Evolutionary conservation across 1,140 invertebrate genomes (phyloP).

Genomic region (Tetramorium parvispinum): DNA sequence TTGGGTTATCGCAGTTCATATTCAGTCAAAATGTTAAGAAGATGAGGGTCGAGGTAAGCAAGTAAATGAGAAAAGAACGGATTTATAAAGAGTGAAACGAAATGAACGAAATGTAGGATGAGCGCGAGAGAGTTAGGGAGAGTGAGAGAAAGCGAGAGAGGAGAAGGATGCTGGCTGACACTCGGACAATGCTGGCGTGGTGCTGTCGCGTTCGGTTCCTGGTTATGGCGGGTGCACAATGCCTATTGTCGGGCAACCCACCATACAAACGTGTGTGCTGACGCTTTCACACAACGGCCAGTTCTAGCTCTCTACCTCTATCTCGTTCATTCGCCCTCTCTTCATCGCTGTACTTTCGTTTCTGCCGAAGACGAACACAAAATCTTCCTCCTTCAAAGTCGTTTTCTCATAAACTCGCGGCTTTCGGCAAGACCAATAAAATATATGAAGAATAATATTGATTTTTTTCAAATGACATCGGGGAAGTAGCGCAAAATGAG

Average conservation of each 20-base stretch:
- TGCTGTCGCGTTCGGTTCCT: slow-evolving; percentile 84
- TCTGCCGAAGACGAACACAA: slow-evolving; percentile 39
- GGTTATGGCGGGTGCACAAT: slow-evolving; percentile 85
- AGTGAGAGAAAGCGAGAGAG: slow-evolving; percentile 48
- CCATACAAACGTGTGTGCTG: slow-evolving; percentile 81
- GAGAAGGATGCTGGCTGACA: slow-evolving; percentile 79
- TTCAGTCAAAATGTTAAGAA: slow-evolving; percentile 8
- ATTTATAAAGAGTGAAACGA: slow-evolving; percentile 47
- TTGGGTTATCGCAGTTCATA: neutral
- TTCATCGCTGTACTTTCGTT: slow-evolving; percentile 20
- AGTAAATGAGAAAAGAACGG: slow-evolving; percentile 44
- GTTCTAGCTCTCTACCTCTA: slow-evolving; percentile 30
- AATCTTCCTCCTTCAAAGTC: slow-evolving; percentile 24
- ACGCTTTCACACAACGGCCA: slow-evolving; percentile 79
- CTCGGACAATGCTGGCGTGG: slow-evolving; percentile 83
- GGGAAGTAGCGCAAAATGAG: slow-evolving; percentile 25
- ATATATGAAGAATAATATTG: slow-evolving; percentile 38
- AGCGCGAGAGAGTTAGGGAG: slow-evolving; percentile 6
- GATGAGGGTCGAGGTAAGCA: neutral
- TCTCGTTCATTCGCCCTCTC: slow-evolving; percentile 47
- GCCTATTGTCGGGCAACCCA: slow-evolving; percentile 83
- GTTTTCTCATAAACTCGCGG: slow-evolving; percentile 43
- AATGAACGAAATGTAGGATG: slow-evolving; percentile 28
- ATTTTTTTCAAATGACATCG: slow-evolving; percentile 24
- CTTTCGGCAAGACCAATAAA: slow-evolving; percentile 63